Percentiles rank a stretch among this genome's conserved stretches.
Conservation (phyloP, 2,888 invertebrate genomes). For the Eledone cirrhosa region DNA sequence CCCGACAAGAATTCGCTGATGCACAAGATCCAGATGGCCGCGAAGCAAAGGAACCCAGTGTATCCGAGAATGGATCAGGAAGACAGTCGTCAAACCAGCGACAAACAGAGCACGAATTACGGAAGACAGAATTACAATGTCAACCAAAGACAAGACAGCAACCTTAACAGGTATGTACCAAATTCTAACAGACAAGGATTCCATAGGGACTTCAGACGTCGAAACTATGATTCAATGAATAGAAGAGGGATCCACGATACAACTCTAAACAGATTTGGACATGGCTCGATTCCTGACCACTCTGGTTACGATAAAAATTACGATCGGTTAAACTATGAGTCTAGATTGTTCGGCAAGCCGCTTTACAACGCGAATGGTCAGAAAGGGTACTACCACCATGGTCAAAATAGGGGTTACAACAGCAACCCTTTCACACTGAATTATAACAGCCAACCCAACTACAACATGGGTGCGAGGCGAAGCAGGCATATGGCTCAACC, state of each 20-base stretch:
- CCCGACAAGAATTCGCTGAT: neutral
- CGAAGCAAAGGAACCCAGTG: neutral
- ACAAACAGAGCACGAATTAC: neutral
- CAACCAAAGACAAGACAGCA: slow-evolving; percentile 1
- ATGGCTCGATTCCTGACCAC: neutral
- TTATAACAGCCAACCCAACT: too few species aligned
- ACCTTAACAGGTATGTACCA: neutral
- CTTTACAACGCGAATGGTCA: too few species aligned
- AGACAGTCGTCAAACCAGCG: neutral
- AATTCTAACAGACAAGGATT: neutral
- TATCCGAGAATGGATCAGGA: neutral
- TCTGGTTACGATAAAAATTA: neutral
- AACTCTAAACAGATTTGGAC: neutral
- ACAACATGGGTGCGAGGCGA: too few species aligned
- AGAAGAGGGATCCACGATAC: neutral
- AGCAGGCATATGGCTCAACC: too few species aligned
- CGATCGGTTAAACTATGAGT: neutral
- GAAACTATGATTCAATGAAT: neutral
- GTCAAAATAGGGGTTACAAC: too few species aligned
- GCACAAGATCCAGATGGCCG: neutral
- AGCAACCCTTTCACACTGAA: too few species aligned
- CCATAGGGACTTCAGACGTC: neutral
- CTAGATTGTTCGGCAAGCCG: too few species aligned
- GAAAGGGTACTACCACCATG: too few species aligned
- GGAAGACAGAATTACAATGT: neutral